Percentiles rank a stretch among this genome's conserved stretches.
Evolutionary conservation across 35 echinoderm and acorn worm genomes (phyloP).

Genomic region (Eucidaris tribuloides): DNA sequence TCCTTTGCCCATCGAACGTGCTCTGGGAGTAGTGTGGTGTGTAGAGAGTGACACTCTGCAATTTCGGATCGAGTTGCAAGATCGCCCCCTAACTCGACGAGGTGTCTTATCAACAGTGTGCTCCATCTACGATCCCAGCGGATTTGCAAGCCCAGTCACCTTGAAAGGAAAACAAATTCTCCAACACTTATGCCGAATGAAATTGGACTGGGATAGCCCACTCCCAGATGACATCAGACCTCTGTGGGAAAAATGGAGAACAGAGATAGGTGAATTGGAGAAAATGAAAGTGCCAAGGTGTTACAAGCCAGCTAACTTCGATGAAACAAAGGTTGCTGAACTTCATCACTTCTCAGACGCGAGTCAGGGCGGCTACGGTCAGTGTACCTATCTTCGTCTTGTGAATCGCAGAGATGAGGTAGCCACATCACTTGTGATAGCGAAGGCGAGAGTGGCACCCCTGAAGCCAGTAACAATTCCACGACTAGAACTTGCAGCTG

Average conservation of each 20-base stretch:
- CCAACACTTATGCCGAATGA: conserved; percentile 3
- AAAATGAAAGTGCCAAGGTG: conserved; percentile 24
- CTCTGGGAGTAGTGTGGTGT: conserved; percentile 47
- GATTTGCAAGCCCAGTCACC: conserved; percentile 46
- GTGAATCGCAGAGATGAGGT: conserved; percentile 14
- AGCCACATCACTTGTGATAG: conserved; percentile 23
- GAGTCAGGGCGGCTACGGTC: conserved; percentile 34
- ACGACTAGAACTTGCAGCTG: conserved; percentile 59
- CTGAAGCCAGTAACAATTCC: conserved; percentile 63
- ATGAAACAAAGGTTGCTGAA: not conserved
- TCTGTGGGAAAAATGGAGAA: conserved; percentile 16
- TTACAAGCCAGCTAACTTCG: not conserved
- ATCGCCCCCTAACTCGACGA: conserved; percentile 28
- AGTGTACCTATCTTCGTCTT: conserved; percentile 23
- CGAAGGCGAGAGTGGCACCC: conserved; percentile 60
- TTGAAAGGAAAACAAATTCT: conserved; percentile 35
- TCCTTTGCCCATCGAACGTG: conserved; percentile 13
- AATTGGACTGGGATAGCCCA: conserved; percentile 43
- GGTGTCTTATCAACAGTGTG: conserved; percentile 67
- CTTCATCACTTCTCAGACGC: conserved; percentile 60
- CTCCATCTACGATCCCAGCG: conserved; percentile 57
- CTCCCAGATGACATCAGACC: not conserved
- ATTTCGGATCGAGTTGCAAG: conserved; percentile 6
- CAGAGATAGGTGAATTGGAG: not conserved
- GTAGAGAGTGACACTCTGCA: conserved; percentile 43